Evolutionary conservation across 2,113 vertebrate species (phyloP), one percentile per base, ranked within the genome.

Genomic region (Spea bombifrons): DNA sequence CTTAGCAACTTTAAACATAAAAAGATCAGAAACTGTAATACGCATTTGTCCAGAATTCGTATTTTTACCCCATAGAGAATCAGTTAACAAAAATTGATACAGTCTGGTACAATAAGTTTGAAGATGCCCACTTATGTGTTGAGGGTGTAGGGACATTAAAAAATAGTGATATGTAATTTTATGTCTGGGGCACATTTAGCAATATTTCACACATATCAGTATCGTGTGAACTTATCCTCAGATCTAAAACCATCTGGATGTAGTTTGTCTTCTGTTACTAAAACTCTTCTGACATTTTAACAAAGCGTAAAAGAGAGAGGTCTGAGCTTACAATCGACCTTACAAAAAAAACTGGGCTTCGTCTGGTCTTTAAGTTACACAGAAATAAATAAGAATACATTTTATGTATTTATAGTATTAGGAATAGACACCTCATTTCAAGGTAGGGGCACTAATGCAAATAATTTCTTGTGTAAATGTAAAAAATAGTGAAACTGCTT

Each of bases 201-300:
- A 65, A 78, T 79, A 79, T 79, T 79, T 79, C 76, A 79, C 76
- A 79, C 76, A 73, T 81, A 75, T 81, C 73, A 75, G 66, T 81
- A 71, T 71, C 76, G 50, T 70, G 50, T 61, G 59, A 71, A 61
- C 13, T 71, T 59, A 45, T 71, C 80, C 66, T 75, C 67, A 68
- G 66, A 81, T 81, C 66, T 81, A 10, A 44, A 81, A 78, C 57
- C 61, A 82, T 83, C 83, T 81, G 73, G 72, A 72, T 61, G 53
- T 49, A 55, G 55, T 78, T 78, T 78, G 69, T 78, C 69, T 70
- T 78, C 59, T 78, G 76, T 78, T 78, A 65, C 73, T 12, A 44
- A 69, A 46, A 70, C 75, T 75, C 53, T 66, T 44, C 66, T 81
- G 71, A 75, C 66, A 75, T 61, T 13, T 13, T 59, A 59, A 59